A percentile compares a stretch with the other conserved stretches of the same genome.
phyloP scores from a whole-genome alignment of 2,888 invertebrate genomes.

The Gonocerus acuteangulatus region DNA sequence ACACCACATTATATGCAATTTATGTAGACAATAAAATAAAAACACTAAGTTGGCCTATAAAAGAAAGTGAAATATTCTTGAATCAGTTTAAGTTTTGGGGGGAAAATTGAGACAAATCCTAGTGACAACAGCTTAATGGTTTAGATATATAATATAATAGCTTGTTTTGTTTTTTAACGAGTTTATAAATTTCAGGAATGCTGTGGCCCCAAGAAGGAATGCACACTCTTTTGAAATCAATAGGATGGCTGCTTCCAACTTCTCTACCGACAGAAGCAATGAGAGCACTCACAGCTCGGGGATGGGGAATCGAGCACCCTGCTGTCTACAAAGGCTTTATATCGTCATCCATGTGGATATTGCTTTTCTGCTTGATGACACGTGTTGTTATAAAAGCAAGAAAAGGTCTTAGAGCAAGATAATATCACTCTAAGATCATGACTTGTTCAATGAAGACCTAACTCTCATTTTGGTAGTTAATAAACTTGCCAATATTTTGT shows the following conservation, averaged over 20 bases:
- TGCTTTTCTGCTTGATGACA: conserved; percentile 50
- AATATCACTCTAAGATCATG: no score
- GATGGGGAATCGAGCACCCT: conserved; percentile 58
- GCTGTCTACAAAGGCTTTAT: conserved; percentile 68
- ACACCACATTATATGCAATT: no score
- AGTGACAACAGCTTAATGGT: no score
- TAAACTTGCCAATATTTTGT: no score
- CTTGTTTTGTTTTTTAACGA: no score
- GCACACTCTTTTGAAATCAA: conserved; percentile 49
- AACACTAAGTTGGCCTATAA: no score
- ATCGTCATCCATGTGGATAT: conserved; percentile 58
- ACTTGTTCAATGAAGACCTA: no score
- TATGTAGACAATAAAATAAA: no score
- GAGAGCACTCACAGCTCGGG: conserved; percentile 67
- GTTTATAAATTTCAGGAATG: conserved; percentile 41
- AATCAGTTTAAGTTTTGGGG: no score
- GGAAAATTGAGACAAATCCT: no score
- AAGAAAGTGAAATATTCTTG: no score
- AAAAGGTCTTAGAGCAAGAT: conserved; percentile 33
- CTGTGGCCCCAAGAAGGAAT: conserved; percentile 66
- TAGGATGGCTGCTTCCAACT: conserved; percentile 65
- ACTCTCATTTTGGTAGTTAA: no score
- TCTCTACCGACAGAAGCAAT: conserved; percentile 71
- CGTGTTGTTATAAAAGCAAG: conserved; percentile 47
- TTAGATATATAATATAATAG: neutral